Evolutionary conservation across 30 jellyfish, hydroid and myxozoan species (phyloP), one percentile per base, ranked within the genome.

Genomic region (Aurelia aurita): DNA sequence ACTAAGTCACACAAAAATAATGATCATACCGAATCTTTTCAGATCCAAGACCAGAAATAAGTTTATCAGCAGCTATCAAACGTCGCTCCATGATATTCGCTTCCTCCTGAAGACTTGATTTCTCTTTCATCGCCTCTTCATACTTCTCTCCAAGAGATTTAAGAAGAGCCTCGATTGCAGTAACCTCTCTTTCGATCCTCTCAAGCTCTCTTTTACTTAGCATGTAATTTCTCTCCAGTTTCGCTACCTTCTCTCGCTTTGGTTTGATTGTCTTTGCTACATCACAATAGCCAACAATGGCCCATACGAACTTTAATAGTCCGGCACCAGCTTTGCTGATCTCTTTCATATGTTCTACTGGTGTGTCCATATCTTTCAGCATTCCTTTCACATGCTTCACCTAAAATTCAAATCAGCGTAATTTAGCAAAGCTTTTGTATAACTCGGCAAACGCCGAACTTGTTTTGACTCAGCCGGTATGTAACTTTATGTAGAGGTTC

Each of bases 301-400:
- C 98, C 88, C 87, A 73, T 34, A 93, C 97, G 58, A 87, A 93
- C 74, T 93, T 93, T 25, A 93, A 74, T 1, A 93, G 86, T 6
- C 98, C 98, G 21, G 98, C 91, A 7, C 98, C 98, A 58, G 98
- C 98, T 26, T 87, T 93, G 76, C 98, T 93, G 87, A 93, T 87
- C 16, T 93, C 98, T 54, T 88, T 93, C 98, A 93, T 93, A 58
- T 93, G 96, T 13, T 77, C 93, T 4, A 88, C 39, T 23, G 97
- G 54, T 12, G 83, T 88, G 74, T 93, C 87, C 97, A 93, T 87
- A 62, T 89, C 97, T 85, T 87, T 93, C 27, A 93, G 94, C 79
- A 87, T 44, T 15, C 88, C 89, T 72, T 88, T 87, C 65, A 93
- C 98, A 9, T 61, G 76, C 63, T 85, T 82, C 18, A 93, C 98